Percentiles rank a stretch among this genome's conserved stretches.
phyloP scores from a whole-genome alignment of 1,140 invertebrate genomes.

The Hyposmocoma kahamanoa region DNA sequence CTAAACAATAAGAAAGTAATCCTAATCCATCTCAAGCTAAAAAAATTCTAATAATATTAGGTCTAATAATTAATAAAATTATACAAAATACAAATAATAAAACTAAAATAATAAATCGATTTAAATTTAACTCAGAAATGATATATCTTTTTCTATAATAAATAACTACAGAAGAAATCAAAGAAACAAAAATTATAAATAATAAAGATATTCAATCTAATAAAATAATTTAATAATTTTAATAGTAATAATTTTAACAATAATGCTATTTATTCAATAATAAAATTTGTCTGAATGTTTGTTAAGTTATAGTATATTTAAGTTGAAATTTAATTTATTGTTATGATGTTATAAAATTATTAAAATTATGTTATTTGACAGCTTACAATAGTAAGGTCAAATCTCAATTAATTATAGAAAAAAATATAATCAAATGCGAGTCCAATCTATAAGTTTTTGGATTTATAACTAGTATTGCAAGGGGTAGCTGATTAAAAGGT shows the following conservation, averaged over 20 bases:
- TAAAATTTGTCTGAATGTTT: too few relatives aligned
- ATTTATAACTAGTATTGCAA: too few relatives aligned
- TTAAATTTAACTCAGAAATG: conserved; percentile 61
- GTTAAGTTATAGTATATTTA: too few relatives aligned
- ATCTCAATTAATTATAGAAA: too few relatives aligned
- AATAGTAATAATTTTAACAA: conserved; percentile 65
- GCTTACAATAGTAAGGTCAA: too few relatives aligned
- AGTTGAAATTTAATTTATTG: too few relatives aligned
- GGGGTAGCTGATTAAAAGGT: too few relatives aligned
- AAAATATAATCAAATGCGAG: too few relatives aligned
- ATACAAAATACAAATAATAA: conserved; percentile 80
- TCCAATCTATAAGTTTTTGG: too few relatives aligned
- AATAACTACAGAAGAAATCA: conserved; percentile 78
- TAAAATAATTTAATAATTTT: conserved; percentile 70
- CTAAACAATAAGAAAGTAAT: conserved; percentile 78
- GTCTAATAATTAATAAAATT: conserved; percentile 79
- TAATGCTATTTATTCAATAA: too few relatives aligned
- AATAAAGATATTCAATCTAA: conserved; percentile 76
- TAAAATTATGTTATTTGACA: too few relatives aligned
- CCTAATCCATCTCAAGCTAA: conserved; percentile 81
- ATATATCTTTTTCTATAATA: conserved; percentile 78
- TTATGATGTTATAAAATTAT: too few relatives aligned
- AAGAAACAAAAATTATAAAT: conserved; percentile 75
- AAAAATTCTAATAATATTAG: conserved; percentile 80
- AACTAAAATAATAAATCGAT: conserved; percentile 77